Base-by-base conservation (phyloP, 2,888 invertebrate genomes). In the Tuta absoluta region DNA sequence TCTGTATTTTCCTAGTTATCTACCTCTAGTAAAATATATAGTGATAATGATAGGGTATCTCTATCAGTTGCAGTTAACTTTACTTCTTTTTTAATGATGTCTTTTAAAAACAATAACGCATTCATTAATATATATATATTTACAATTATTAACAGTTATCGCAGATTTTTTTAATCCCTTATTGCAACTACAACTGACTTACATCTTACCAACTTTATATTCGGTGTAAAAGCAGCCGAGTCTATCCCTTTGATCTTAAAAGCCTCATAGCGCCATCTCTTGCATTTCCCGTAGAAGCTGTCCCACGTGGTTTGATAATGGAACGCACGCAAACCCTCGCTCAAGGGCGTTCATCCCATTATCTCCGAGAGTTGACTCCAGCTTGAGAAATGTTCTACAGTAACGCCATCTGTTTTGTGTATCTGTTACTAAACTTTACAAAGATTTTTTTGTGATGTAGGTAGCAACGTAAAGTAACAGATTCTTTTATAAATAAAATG, bases 251-350 rank as follows among this genome's bases (percentile, higher is more conserved):
- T 10, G 2, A 21, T 11, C 49, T 19, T n/a, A 49, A 23, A 19
- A 10, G 21, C 11, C 5, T 3, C 5, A 0, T 53, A 67, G 51
- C 64, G 67, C 67, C 67, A 67, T 67, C 67, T 65, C 59, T 60
- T 23, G 19, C 21, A 14, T 12, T 11, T 56, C n/a, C 12, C 28
- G 3, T 7, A 8, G 56, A 24, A 56, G 12, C 56, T 28, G 10
- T 24, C 24, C 8, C 28, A 28, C 56, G 28, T 28, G 56, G 45
- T 17, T 21, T 28, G 56, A 28, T 28, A n/a, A 11, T n/a, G 21
- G 19, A 49, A 49, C 19, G 19, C 49, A 49, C 19, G 19, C 49
- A 49, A 56, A 28, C 56, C 56, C 28, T 56, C 56, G 24, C 4
- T 12, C 12, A 8, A 33, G n/a, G 21, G 28, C 56, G 56, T 56